Conservation (phyloP, 1,140 invertebrate genomes). For the Bombus difficillimus region DNA sequence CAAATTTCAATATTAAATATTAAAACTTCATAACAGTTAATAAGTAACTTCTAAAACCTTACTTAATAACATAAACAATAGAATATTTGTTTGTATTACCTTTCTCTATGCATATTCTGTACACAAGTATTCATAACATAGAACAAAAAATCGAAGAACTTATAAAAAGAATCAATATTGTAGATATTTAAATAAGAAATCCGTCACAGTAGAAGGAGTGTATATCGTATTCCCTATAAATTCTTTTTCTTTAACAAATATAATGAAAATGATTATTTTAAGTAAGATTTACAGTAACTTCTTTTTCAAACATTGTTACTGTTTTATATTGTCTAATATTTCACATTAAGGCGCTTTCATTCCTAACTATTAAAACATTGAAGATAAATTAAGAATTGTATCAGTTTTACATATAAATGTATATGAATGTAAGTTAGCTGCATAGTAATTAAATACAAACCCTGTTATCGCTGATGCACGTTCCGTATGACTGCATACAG, state of each 20-base stretch:
- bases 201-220: neutral
- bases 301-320: neutral
- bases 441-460: conserved; percentile 81
- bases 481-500: conserved; percentile 72
- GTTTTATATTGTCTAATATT: neutral
- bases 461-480: conserved; percentile 79
- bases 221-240: neutral
- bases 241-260: neutral
- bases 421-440: conserved; percentile 71
- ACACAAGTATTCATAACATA: neutral
- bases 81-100: neutral
- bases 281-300: neutral
- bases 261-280: neutral
- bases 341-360: neutral
- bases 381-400: conserved; percentile 6
- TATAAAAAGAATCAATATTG: neutral
- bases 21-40: neutral
- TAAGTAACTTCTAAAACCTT: neutral
- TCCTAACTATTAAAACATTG: neutral
- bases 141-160: neutral
- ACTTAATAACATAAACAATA: neutral
- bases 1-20: neutral
- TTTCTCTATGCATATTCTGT: neutral
- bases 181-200: neutral
- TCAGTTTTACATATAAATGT: conserved; percentile 25